Evolutionary conservation across 1,140 invertebrate species (phyloP).

Genomic region (Ceratina japonica): DNA sequence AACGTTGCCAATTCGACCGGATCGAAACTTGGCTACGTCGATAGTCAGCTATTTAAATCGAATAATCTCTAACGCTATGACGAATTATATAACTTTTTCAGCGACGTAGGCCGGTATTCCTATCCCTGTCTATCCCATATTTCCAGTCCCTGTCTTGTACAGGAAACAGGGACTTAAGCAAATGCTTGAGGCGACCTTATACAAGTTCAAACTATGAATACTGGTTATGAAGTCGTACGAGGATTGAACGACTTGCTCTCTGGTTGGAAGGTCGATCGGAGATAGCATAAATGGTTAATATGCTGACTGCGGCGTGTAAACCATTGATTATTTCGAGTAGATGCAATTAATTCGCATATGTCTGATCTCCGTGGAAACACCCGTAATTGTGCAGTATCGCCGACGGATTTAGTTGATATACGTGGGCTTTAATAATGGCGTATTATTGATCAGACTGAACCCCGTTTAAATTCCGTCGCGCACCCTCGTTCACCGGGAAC

Average conservation of each 20-base stretch:
- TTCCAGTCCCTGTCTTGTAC: too few species aligned
- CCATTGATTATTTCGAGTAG: slow-evolving; percentile 28
- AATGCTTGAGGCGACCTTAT: too few species aligned
- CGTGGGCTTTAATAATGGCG: slow-evolving; percentile 71
- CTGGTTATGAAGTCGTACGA: too few species aligned
- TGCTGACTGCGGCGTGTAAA: slow-evolving; percentile 6
- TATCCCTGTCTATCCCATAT: too few species aligned
- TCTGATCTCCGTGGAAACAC: slow-evolving; percentile 65
- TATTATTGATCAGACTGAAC: slow-evolving; percentile 75
- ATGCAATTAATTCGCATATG: slow-evolving; percentile 63
- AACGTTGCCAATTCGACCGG: not conserved
- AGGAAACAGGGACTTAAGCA: too few species aligned
- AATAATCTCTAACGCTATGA: slow-evolving; percentile 1
- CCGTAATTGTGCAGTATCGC: slow-evolving; percentile 66
- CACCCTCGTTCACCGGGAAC: slow-evolving; percentile 55
- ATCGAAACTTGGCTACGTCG: slow-evolving; percentile 22
- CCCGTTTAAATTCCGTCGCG: slow-evolving; percentile 69
- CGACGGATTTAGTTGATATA: slow-evolving; percentile 64
- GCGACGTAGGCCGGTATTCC: too few species aligned
- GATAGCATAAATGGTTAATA: not conserved
- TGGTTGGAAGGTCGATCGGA: not conserved
- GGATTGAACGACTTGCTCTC: not conserved
- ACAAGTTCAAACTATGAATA: too few species aligned
- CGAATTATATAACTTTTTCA: too few species aligned
- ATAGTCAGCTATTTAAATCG: not conserved